phyloP scores from a whole-genome alignment of 2,113 vertebrate species.

The Ardeotis arabs region DNA sequence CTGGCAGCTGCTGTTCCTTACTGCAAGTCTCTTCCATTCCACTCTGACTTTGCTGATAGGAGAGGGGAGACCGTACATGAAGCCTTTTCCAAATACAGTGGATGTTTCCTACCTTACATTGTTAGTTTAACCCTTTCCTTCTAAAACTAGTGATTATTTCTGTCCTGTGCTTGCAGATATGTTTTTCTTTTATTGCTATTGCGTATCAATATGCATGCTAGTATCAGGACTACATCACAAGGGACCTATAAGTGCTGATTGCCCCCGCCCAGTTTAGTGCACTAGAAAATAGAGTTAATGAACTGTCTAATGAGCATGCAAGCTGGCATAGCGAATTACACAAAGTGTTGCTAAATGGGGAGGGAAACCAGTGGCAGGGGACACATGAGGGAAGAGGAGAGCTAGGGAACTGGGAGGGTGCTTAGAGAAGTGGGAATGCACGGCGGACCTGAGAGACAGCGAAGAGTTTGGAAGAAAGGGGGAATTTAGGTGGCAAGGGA shows the following conservation, averaged over 20 bases:
- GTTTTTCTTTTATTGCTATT: not conserved
- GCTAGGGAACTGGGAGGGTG: not conserved
- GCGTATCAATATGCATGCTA: not conserved
- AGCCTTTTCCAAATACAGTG: not conserved
- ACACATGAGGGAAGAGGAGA: not conserved
- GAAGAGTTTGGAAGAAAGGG: not conserved
- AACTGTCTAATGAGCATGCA: not conserved
- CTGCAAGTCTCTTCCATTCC: not conserved
- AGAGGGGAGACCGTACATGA: not conserved
- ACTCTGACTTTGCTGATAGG: not conserved
- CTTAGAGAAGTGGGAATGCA: not conserved
- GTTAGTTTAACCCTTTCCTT: not conserved
- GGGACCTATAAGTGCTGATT: not conserved
- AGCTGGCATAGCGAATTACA: not conserved
- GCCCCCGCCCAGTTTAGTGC: not conserved
- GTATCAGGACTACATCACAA: not conserved
- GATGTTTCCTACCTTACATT: not conserved
- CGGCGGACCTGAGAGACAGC: not conserved
- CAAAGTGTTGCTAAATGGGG: not conserved
- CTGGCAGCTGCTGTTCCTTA: not conserved
- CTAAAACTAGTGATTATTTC: not conserved
- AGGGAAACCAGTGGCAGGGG: not conserved
- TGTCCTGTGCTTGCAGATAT: not conserved
- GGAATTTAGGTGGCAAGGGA: not conserved
- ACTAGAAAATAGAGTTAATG: not conserved